Conservation (phyloP, 2,113 vertebrate species). For the Muntiacus muntjak region DNA sequence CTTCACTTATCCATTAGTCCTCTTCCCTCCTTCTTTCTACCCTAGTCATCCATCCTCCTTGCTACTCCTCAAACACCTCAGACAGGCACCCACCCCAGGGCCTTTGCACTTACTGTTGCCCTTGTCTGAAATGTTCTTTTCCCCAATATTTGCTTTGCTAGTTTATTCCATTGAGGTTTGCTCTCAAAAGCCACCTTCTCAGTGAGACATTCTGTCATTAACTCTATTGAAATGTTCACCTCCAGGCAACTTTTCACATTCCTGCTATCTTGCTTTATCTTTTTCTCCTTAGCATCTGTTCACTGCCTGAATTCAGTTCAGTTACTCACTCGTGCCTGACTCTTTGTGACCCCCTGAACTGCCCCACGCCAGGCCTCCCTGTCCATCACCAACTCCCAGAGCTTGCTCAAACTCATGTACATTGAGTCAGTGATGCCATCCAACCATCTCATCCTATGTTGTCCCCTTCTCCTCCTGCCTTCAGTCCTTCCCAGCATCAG, state of each 20-base stretch:
- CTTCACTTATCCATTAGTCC: not conserved
- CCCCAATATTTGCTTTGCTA: not conserved
- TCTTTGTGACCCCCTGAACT: not conserved
- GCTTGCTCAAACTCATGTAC: not conserved
- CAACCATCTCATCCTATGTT: not conserved
- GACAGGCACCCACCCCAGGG: not conserved
- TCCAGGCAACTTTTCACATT: not conserved
- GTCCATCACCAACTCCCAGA: not conserved
- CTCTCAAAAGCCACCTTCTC: not conserved
- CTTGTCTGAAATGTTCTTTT: not conserved
- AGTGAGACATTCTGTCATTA: not conserved
- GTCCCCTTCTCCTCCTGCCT: not conserved
- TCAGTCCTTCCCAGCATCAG: not conserved
- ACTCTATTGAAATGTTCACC: not conserved
- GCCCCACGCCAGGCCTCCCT: not conserved
- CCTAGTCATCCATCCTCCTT: not conserved
- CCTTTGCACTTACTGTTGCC: not conserved
- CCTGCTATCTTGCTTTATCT: not conserved
- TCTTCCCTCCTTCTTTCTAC: not conserved
- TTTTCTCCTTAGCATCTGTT: not conserved
- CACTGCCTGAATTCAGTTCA: not conserved
- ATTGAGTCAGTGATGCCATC: not conserved
- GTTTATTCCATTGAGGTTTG: not conserved
- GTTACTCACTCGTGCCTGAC: not conserved
- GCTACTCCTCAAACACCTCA: not conserved